Percentiles rank a stretch among this genome's conserved stretches.
Conservation (phyloP, 2,113 vertebrate species). For the Sarotherodon lohbergeri region DNA sequence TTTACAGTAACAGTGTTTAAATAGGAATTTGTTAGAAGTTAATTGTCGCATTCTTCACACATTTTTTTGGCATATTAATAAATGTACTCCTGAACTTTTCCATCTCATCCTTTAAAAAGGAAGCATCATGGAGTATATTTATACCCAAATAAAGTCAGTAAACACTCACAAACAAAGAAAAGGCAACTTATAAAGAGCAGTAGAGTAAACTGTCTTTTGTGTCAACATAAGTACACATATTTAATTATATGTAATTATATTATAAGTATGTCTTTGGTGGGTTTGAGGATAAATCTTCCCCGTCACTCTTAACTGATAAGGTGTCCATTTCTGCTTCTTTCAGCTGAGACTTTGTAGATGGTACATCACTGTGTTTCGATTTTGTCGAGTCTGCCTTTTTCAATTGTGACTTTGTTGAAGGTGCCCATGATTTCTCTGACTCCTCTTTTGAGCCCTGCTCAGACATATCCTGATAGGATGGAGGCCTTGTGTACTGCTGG, state of each 20-base stretch:
- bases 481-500: not conserved
- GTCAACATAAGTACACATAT: not conserved
- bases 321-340: slow-evolving; percentile 20
- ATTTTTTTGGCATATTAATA: not conserved
- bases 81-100: not conserved
- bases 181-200: not conserved
- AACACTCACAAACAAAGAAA: not conserved
- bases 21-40: not conserved
- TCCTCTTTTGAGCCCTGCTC: not conserved
- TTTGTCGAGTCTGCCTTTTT: slow-evolving; percentile 11
- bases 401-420: slow-evolving; percentile 60
- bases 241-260: not conserved
- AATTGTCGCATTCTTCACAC: not conserved
- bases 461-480: not conserved
- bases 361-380: slow-evolving; percentile 37
- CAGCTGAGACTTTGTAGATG: slow-evolving; percentile 58
- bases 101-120: not conserved
- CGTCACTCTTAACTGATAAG: not conserved
- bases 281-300: slow-evolving; percentile 5
- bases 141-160: not conserved
- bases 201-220: not conserved
- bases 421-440: slow-evolving; percentile 44
- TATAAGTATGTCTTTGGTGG: slow-evolving; percentile 59
- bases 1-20: not conserved
- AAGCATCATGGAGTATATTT: not conserved